These are phyloP conservation scores for Cephus sareptanus DNA, from an alignment of 2,888 invertebrate species.

Conservation along the genomic window DNA sequence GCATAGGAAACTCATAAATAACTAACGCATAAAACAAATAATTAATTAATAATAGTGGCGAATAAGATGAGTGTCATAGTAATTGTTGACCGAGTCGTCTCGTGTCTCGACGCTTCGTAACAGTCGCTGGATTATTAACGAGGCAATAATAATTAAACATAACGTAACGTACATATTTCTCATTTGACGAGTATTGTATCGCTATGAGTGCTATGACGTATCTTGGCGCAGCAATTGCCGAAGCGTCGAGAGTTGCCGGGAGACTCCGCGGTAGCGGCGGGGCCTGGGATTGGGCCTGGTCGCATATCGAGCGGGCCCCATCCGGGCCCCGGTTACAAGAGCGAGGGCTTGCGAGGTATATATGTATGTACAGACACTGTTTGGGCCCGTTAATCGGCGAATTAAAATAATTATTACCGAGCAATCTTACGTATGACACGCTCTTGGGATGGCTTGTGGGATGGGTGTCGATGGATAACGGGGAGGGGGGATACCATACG, in stretches of 20 bases:
- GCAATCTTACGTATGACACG: constrained; percentile 16
- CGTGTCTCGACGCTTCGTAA: neutral
- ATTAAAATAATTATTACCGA: constrained; percentile 34
- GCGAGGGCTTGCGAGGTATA: constrained; percentile 49
- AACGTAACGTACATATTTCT: neutral
- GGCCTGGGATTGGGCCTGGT: constrained; percentile 34
- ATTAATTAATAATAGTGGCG: constrained; percentile 41
- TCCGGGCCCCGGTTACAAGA: constrained; percentile 25
- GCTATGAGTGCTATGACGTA: neutral
- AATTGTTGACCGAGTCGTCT: constrained; percentile 35
- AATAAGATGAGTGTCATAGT: constrained; percentile 44
- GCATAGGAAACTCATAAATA: constrained; percentile 53
- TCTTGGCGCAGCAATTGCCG: neutral
- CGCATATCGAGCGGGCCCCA: constrained; percentile 20
- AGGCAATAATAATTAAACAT: neutral
- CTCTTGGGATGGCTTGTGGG: constrained; percentile 18
- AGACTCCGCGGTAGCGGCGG: constrained; percentile 4
- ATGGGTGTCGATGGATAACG: constrained; percentile 9
- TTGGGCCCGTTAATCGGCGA: neutral
- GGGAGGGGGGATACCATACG: neutral
- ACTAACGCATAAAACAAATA: constrained; percentile 45
- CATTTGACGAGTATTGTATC: neutral
- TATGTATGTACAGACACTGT: constrained; percentile 32
- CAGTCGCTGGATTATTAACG: neutral
- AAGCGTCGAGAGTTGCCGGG: neutral